These are phyloP conservation scores for Euphydryas editha DNA, from an alignment of 2,888 invertebrate genomes.

Conservation along the genomic window DNA sequence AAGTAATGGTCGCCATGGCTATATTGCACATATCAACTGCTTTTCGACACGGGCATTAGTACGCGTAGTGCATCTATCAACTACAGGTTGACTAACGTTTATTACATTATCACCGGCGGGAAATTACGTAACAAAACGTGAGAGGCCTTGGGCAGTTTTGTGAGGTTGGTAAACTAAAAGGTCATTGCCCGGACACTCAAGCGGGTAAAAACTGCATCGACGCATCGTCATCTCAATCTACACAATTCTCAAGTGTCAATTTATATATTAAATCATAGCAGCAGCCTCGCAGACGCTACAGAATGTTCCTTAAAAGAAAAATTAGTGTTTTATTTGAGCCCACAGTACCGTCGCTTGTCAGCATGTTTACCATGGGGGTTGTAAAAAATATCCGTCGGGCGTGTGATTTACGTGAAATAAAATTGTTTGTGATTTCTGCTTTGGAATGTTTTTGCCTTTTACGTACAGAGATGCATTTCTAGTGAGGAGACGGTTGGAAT, in stretches of 20 bases:
- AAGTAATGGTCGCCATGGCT: too few relatives aligned
- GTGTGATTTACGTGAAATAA: conserved; percentile 59
- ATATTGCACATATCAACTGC: too few relatives aligned
- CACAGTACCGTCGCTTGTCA: conserved; percentile 57
- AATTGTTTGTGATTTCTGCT: conserved; percentile 30
- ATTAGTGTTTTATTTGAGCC: conserved; percentile 73
- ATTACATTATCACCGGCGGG: too few relatives aligned
- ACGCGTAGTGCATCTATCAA: too few relatives aligned
- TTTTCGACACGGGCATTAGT: too few relatives aligned
- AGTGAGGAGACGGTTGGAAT: neutral
- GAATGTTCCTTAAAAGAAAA: conserved; percentile 48
- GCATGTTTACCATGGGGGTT: conserved; percentile 58
- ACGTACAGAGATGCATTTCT: conserved; percentile 3
- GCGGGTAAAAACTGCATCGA: too few relatives aligned
- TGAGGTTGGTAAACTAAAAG: too few relatives aligned
- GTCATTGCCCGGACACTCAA: too few relatives aligned
- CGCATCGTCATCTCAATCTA: too few relatives aligned
- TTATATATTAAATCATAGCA: neutral
- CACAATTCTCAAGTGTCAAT: neutral
- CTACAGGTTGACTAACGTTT: too few relatives aligned
- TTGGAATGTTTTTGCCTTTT: conserved; percentile 10
- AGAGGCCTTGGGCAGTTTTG: too few relatives aligned
- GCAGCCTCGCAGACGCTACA: neutral
- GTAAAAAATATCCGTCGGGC: conserved; percentile 56
- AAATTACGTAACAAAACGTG: too few relatives aligned